Evolutionary conservation across 2,797 vertebrate species (phyloP), one percentile per base, ranked within the genome.

Genomic region (Orestias chungarensis): DNA sequence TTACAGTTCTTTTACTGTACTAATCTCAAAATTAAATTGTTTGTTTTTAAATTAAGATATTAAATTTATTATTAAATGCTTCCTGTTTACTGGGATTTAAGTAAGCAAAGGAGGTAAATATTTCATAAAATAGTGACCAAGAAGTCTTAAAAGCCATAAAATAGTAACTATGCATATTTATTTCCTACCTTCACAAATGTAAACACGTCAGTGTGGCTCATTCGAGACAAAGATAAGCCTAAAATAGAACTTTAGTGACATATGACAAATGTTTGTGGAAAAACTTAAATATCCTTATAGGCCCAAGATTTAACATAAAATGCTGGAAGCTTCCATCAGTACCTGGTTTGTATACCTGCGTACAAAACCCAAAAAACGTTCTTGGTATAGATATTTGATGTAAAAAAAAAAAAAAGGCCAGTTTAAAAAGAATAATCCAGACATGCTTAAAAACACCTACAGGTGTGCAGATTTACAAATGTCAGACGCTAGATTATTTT

Each of bases 401-500:
- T n/a, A n/a, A n/a, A n/a, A n/a, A n/a, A n/a, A n/a, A n/a, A n/a
- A n/a, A n/a, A n/a, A n/a, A n/a, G n/a, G n/a, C n/a, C n/a, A n/a
- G n/a, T n/a, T n/a, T n/a, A n/a, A n/a, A n/a, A n/a, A n/a, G n/a
- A n/a, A n/a, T 52, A 15, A 52, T 54, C 50, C 50, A 43, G 15
- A 43, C 42, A 43, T 12, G 42, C 42, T 12, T 12, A 40, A 4
- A 40, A 40, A 40, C n/a, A n/a, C 15, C 27, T 55, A 31, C 29
- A 31, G 7, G 17, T 43, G 42, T 55, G 3, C 8, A 55, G 15
- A 55, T 2, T 29, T 2, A 43, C 27, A 55, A 55, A 29, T 31
- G 8, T 14, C 17, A 4, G 2, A 33, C 7, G 17, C 3, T 4
- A 17, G 0, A n/a, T n/a, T n/a, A n/a, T n/a, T n/a, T n/a, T n/a